Conservation (phyloP, 2,797 vertebrate species). For the Sebastes minor region DNA sequence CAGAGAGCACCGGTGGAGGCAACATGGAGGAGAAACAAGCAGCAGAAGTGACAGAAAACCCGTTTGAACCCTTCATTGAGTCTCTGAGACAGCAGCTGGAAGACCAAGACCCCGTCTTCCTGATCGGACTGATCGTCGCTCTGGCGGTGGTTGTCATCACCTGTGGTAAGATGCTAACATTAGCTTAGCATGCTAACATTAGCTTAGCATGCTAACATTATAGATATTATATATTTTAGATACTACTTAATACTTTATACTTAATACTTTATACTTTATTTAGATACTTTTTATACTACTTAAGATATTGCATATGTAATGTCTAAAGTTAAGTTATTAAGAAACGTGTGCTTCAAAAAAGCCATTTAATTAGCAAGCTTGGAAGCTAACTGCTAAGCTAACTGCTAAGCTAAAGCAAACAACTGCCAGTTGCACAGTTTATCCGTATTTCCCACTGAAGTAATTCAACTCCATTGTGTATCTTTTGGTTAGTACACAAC, state of each 20-base stretch:
- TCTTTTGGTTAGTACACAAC: neutral
- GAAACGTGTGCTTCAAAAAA: fast-evolving
- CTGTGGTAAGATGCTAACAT: conserved; percentile 79
- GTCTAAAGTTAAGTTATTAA: fast-evolving
- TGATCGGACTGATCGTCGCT: conserved; percentile 83
- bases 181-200: conserved; percentile 14
- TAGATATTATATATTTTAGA: no score
- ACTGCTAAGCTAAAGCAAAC: neutral
- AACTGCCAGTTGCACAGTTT: conserved; percentile 2
- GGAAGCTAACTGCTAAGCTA: conserved; percentile 8
- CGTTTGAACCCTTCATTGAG: conserved; percentile 79
- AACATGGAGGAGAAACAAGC: conserved; percentile 47
- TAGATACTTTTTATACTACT: no score
- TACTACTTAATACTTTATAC: no score
- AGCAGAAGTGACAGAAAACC: conserved; percentile 59
- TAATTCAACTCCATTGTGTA: neutral
- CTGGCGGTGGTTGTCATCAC: conserved; percentile 83
- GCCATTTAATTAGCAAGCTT: neutral
- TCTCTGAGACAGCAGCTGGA: conserved; percentile 79
- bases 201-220: no score
- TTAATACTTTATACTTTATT: no score
- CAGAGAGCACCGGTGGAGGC: conserved; percentile 3
- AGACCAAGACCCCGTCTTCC: conserved; percentile 76
- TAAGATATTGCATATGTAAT: no score
- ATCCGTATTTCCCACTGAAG: neutral